A percentile compares a stretch with the other conserved stretches of the same genome.
These are phyloP conservation scores for Corythornis cristatus DNA, from an alignment of 2,113 vertebrate genomes.

Conservation along the genomic window DNA sequence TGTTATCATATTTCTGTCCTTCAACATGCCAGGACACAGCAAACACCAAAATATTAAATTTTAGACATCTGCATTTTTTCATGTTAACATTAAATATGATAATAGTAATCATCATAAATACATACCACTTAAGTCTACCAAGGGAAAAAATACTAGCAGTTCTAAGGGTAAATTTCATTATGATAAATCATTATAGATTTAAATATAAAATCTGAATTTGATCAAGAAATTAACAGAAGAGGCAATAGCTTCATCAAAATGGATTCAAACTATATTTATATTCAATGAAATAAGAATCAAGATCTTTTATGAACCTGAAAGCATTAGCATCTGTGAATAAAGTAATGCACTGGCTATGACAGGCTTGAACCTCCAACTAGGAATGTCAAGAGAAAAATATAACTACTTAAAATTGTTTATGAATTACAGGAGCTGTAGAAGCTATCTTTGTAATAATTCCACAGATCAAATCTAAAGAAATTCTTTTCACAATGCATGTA, in stretches of 20 bases:
- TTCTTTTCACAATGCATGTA: neutral
- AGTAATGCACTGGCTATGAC: neutral
- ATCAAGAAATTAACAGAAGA: conserved; percentile 11
- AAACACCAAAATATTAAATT: conserved; percentile 81
- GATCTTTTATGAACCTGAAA: conserved; percentile 2
- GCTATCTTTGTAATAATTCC: neutral
- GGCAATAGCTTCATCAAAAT: neutral
- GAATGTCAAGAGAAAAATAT: neutral
- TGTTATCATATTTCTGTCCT: conserved; percentile 70
- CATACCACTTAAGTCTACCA: neutral
- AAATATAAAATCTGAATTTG: conserved; percentile 15
- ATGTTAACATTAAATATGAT: conserved; percentile 40
- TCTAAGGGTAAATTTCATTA: conserved; percentile 22
- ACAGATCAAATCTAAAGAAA: neutral
- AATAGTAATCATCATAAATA: neutral
- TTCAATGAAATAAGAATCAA: neutral
- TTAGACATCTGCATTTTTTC: conserved; percentile 97
- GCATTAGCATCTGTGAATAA: neutral
- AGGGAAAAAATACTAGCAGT: neutral
- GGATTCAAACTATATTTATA: neutral
- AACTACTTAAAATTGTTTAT: neutral
- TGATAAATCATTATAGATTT: neutral
- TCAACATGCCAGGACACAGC: conserved; percentile 35
- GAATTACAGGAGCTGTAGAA: neutral
- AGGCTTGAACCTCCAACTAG: neutral